A percentile compares a stretch with the other conserved stretches of the same genome.
Evolutionary conservation across 2,888 invertebrate genomes (phyloP).

Genomic region (Lottia gigantea): DNA sequence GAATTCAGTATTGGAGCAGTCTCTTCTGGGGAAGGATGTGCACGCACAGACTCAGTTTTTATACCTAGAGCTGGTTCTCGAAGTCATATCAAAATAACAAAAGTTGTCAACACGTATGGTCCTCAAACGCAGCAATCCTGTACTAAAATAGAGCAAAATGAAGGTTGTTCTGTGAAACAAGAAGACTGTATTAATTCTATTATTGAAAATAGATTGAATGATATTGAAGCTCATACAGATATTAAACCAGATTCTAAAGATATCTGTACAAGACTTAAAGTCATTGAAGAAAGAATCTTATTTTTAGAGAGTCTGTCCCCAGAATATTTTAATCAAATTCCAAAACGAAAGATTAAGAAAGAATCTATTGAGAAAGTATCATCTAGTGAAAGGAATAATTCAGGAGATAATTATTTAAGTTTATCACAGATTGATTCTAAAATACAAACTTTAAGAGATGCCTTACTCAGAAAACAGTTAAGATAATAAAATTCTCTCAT

Average conservation of each 20-base stretch:
- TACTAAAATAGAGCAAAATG: constrained; percentile 8
- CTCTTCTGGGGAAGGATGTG: constrained; percentile 74
- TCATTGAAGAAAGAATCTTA: constrained; percentile 80
- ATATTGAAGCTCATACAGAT: constrained; percentile 76
- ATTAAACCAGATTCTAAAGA: constrained; percentile 67
- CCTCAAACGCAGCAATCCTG: constrained; percentile 51
- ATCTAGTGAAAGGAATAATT: not conserved
- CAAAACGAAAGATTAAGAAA: not conserved
- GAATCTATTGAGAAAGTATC: not conserved
- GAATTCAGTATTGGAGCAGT: constrained; percentile 75
- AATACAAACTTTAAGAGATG: not conserved
- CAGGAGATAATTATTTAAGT: not conserved
- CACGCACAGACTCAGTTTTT: constrained; percentile 80
- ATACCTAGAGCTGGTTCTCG: constrained; percentile 80
- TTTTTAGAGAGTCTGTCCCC: constrained; percentile 82
- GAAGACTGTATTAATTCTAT: constrained; percentile 12
- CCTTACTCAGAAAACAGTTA: not conserved
- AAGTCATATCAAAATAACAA: constrained; percentile 77
- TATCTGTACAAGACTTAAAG: constrained; percentile 78
- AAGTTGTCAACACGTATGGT: constrained; percentile 68
- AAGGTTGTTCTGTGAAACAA: constrained; percentile 15
- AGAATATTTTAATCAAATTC: constrained; percentile 74
- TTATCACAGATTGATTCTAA: not conserved
- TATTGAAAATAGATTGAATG: constrained; percentile 77
- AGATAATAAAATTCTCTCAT: too few relatives aligned